Percentiles rank a stretch among this genome's conserved stretches.
phyloP scores from a whole-genome alignment of 2,113 vertebrate species.

The Progne subis region DNA sequence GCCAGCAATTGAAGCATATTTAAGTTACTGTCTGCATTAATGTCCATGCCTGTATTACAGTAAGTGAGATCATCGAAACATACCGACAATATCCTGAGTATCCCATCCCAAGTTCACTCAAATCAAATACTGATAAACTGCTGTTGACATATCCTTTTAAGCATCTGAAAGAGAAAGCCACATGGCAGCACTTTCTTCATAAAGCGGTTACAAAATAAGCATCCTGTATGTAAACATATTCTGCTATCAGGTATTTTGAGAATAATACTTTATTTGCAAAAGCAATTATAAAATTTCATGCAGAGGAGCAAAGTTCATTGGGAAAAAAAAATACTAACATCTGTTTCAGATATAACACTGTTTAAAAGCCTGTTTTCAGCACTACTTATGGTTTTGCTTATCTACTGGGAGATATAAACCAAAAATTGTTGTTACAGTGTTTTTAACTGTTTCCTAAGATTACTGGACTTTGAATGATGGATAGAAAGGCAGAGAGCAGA shows the following conservation, averaged over 20 bases:
- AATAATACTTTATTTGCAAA: not conserved
- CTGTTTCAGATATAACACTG: not conserved
- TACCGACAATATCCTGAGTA: slow-evolving; percentile 88
- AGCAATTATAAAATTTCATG: not conserved
- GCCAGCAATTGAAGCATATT: not conserved
- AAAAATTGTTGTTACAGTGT: not conserved
- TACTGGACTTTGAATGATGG: not conserved
- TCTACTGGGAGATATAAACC: not conserved
- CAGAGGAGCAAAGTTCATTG: not conserved
- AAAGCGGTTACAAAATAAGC: not conserved
- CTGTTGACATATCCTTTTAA: slow-evolving; percentile 95
- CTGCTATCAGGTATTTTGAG: not conserved
- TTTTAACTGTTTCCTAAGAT: not conserved
- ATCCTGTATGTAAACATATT: not conserved
- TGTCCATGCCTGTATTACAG: not conserved
- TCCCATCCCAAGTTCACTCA: slow-evolving; percentile 83
- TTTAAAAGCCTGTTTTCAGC: not conserved
- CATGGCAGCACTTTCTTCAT: not conserved
- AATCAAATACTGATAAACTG: slow-evolving; percentile 92
- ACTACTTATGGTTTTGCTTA: not conserved
- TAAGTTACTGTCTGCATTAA: not conserved
- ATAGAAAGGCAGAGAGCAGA: not conserved
- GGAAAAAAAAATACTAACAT: not conserved
- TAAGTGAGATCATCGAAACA: fast-evolving
- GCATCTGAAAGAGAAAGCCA: slow-evolving; percentile 78